These are phyloP conservation scores for Toxostoma redivivum DNA, from an alignment of 2,113 vertebrate species.

Conservation along the genomic window DNA sequence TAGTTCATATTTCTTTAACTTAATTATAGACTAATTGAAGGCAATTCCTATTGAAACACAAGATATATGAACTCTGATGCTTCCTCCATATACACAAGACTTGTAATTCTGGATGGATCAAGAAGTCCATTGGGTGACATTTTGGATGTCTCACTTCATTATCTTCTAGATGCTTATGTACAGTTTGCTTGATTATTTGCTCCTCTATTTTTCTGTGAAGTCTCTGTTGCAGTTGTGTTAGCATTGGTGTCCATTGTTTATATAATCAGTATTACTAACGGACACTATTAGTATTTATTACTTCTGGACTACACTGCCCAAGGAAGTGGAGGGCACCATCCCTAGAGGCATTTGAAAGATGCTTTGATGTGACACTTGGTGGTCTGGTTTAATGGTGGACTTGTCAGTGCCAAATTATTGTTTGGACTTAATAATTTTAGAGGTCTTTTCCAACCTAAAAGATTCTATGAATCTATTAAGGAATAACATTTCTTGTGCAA, in stretches of 20 bases:
- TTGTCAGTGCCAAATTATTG: neutral
- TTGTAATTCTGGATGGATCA: neutral
- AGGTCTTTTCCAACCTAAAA: neutral
- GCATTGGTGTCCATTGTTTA: neutral
- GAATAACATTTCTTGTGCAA: neutral
- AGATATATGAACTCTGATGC: neutral
- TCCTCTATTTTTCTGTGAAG: neutral
- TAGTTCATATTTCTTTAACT: neutral
- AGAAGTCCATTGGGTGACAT: neutral
- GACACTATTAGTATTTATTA: neutral
- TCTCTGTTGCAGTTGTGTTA: neutral
- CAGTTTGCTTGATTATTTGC: neutral
- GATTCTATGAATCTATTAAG: neutral
- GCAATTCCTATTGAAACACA: neutral
- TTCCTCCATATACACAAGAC: neutral
- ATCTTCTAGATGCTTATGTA: neutral
- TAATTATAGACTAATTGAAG: neutral
- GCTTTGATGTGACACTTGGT: neutral
- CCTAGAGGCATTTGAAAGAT: neutral
- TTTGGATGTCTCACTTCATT: neutral
- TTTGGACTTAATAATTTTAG: neutral
- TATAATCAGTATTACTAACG: neutral
- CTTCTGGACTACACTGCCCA: neutral
- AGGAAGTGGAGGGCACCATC: neutral
- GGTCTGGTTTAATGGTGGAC: neutral